Conservation (phyloP, 1,140 invertebrate species). For the Caerostris extrusa region DNA sequence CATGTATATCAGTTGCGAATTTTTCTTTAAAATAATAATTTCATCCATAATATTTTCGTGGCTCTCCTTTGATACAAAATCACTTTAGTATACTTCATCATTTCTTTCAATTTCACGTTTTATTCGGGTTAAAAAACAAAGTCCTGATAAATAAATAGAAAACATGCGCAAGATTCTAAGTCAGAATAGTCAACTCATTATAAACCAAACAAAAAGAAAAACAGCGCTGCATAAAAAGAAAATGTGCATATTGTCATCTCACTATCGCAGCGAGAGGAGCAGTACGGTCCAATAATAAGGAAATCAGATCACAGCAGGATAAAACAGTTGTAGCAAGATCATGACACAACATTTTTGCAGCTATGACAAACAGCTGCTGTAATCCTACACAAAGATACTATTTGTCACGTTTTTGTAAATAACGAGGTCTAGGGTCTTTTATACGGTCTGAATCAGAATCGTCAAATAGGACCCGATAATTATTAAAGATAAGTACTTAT, state of each 20-base stretch:
- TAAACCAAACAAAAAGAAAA: background rate
- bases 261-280: background rate
- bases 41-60: too few species aligned
- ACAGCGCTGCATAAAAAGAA: slow-evolving; percentile 3
- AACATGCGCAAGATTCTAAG: too few species aligned
- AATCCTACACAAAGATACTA: background rate
- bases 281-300: background rate
- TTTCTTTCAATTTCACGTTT: too few species aligned
- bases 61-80: too few species aligned
- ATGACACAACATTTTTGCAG: slow-evolving; percentile 22
- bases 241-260: slow-evolving; percentile 15
- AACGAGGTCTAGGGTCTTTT: background rate
- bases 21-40: too few species aligned
- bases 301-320: slow-evolving; percentile 34
- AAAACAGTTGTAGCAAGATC: background rate
- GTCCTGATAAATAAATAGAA: too few species aligned
- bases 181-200: background rate
- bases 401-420: background rate
- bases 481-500: too few species aligned
- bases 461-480: background rate
- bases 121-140: too few species aligned
- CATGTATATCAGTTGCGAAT: too few species aligned
- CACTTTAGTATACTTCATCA: too few species aligned
- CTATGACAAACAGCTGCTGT: slow-evolving; percentile 43
- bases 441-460: too few species aligned